Evolutionary conservation across 2,797 vertebrate genomes (phyloP).

Genomic region (Silurus lanzhouensis): DNA sequence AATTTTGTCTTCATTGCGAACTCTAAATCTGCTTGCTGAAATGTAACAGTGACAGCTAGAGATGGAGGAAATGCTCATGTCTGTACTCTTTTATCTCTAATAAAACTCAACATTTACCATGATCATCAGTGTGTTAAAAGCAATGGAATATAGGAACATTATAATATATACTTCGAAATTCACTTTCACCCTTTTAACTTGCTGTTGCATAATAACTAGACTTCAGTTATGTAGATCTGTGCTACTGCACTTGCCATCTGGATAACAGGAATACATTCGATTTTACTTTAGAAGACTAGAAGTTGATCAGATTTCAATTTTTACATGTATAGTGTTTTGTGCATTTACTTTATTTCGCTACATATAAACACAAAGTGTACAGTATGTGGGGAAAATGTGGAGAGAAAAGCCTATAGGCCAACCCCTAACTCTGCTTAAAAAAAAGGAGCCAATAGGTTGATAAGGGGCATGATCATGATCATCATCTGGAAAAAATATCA

Average conservation of each 20-base stretch:
- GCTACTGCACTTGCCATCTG: background rate
- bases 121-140: background rate
- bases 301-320: background rate
- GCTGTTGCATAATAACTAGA: background rate
- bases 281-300: background rate
- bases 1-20: background rate
- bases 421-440: background rate
- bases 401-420: background rate
- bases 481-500: background rate
- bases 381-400: background rate
- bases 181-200: background rate
- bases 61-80: background rate
- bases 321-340: too few relatives aligned
- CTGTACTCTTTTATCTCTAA: background rate
- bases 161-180: background rate
- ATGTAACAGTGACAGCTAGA: background rate
- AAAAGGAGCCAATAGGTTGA: too few relatives aligned
- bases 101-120: background rate
- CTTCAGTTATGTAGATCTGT: background rate
- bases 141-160: background rate
- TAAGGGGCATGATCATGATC: too few relatives aligned
- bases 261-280: background rate
- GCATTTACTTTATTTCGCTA: background rate
- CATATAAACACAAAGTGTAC: background rate
- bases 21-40: background rate